Percentiles rank a stretch among this genome's conserved stretches.
phyloP scores from a whole-genome alignment of 1,140 invertebrate species.

The Lordiphosa collinella region DNA sequence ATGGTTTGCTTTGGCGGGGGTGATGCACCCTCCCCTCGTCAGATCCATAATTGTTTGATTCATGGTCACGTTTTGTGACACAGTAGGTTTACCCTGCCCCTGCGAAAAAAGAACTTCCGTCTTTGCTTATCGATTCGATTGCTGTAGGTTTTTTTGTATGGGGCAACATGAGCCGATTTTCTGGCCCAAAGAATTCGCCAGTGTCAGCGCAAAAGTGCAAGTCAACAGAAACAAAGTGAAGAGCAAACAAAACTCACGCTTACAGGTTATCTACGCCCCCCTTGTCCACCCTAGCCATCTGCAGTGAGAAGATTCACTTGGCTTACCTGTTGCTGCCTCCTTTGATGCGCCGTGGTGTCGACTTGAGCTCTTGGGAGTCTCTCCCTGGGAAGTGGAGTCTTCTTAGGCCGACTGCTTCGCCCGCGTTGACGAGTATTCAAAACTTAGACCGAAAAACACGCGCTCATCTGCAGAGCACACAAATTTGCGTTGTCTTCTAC shows the following conservation, averaged over 20 bases:
- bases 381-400: background rate
- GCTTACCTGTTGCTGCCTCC: conserved; percentile 40
- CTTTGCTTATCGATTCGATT: conserved; percentile 27
- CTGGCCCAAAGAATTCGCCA: conserved; percentile 33
- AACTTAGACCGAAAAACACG: too few species aligned
- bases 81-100: too few species aligned
- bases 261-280: conserved; percentile 19
- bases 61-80: conserved; percentile 20
- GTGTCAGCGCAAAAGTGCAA: conserved; percentile 26
- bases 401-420: background rate
- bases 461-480: too few species aligned
- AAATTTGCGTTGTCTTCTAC: background rate
- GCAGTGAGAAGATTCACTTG: conserved; percentile 5
- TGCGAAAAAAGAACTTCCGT: conserved; percentile 22
- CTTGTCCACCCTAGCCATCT: conserved; percentile 8
- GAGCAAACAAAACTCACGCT: conserved; percentile 12
- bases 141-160: background rate
- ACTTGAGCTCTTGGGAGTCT: background rate
- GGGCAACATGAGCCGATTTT: conserved; percentile 9
- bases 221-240: conserved; percentile 19
- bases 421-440: too few species aligned
- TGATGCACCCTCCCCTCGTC: conserved; percentile 6
- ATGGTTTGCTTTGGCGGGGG: conserved; percentile 20
- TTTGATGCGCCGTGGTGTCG: conserved; percentile 10
- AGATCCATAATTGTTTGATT: conserved; percentile 14